Evolutionary conservation across 1,140 invertebrate species (phyloP).

Genomic region (Drosophila ironensis): DNA sequence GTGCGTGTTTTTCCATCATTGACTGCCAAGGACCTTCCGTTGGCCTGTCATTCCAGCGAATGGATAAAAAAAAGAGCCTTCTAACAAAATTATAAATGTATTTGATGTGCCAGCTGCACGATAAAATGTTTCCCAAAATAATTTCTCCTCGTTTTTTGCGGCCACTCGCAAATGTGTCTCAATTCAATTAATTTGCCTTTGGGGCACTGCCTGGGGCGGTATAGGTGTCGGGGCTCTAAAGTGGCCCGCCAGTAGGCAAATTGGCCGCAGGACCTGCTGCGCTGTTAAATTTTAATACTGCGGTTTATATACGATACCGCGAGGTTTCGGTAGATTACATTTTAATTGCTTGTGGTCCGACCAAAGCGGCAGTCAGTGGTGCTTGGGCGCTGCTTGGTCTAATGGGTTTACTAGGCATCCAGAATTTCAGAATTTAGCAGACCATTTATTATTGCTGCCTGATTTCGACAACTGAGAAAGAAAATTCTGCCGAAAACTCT

Average conservation of each 20-base stretch:
- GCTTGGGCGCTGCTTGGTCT: conserved; percentile 1
- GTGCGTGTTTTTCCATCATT: conserved; percentile 62
- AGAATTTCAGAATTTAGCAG: conserved; percentile 45
- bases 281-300: conserved; percentile 72
- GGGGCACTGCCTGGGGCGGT: neutral
- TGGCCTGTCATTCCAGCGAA: conserved; percentile 8
- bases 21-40: conserved; percentile 46
- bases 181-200: conserved; percentile 67
- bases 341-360: conserved; percentile 63
- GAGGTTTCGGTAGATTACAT: conserved; percentile 56
- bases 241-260: conserved; percentile 37
- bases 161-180: conserved; percentile 47
- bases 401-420: conserved; percentile 20
- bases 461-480: conserved; percentile 16
- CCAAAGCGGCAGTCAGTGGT: conserved; percentile 43
- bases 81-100: conserved; percentile 69
- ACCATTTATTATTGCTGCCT: conserved; percentile 45
- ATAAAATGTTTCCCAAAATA: conserved; percentile 26
- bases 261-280: conserved; percentile 38
- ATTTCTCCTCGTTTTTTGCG: conserved; percentile 23
- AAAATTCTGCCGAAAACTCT: conserved; percentile 33
- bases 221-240: conserved; percentile 45
- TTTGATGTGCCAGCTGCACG: conserved; percentile 29
- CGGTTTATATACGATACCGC: conserved; percentile 44
- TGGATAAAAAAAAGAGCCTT: conserved; percentile 5